These are phyloP conservation scores for Pogonocichla stellata DNA, from an alignment of 2,113 vertebrate species.

Conservation along the genomic window DNA sequence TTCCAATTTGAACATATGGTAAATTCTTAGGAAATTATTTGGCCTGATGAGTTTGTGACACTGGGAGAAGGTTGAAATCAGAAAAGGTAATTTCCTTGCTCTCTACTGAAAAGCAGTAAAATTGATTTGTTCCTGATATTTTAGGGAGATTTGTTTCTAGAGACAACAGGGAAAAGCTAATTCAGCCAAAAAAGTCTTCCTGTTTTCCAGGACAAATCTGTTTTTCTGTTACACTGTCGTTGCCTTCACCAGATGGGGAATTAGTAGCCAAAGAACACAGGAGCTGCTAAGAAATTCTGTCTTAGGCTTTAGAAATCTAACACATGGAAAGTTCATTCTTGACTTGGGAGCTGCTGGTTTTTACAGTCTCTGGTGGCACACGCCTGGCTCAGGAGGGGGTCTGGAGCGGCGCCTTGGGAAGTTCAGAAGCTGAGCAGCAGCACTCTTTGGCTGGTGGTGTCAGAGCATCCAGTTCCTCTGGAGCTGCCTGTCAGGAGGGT, in stretches of 20 bases:
- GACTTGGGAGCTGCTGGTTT: background rate
- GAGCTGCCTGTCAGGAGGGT: background rate
- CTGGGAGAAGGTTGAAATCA: background rate
- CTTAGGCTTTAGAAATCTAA: background rate
- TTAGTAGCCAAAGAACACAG: background rate
- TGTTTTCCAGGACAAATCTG: background rate
- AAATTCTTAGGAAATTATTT: constrained; percentile 28
- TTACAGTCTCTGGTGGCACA: background rate
- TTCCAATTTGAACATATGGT: constrained; percentile 9
- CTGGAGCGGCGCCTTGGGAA: background rate
- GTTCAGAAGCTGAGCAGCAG: background rate
- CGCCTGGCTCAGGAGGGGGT: background rate
- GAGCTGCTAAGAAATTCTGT: background rate
- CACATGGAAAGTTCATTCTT: background rate
- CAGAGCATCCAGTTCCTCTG: background rate
- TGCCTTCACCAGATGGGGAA: background rate
- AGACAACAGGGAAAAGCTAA: background rate
- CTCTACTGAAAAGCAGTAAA: constrained; percentile 11
- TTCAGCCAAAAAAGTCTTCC: background rate
- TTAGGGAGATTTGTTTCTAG: constrained; percentile 18
- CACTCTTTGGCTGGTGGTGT: background rate
- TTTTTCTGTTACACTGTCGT: background rate
- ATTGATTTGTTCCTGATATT: constrained; percentile 37
- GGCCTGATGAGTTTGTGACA: constrained; percentile 12
- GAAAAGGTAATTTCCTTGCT: constrained; percentile 32